Evolutionary conservation across 2,797 vertebrate genomes (phyloP), one percentile per base, ranked within the genome.

Genomic region (Huso huso): DNA sequence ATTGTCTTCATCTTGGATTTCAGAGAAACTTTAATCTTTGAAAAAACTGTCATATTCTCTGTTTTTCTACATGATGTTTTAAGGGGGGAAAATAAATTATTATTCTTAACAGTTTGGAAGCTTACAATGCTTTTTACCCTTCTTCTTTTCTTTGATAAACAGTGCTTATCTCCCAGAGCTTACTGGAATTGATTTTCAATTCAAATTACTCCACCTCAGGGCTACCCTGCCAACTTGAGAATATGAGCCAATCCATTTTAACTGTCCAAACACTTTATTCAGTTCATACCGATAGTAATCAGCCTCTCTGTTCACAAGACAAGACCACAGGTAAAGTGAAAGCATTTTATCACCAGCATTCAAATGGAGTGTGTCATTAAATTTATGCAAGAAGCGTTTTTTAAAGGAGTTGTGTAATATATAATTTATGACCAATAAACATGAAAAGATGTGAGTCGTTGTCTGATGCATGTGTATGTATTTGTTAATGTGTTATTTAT

Each of bases 131-230:
- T 75, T 70, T 73, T 73, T 68, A 68, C 68, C 68, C 68, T 74
- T 37, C 37, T 37, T 37, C 37, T 37, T 76, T 78, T 81, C 74
- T 73, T 70, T 65, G 77, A 80, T 73, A 72, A 88, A 79, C 70
- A 71, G 74, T 71, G 53, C 65, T 63, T 76, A 79, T 79, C 77
- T 81, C 66, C 77, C 75, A 69, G 66, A 73, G 59, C 50, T 84
- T 77, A 77, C 81, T 76, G 69, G 81, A 81, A 88, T 75, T 77
- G 75, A 85, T 80, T 85, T 82, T 74, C 77, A 77, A 78, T 78
- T 86, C 78, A 76, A 77, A 84, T 70, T 58, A 60, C 67, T 75
- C 68, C 69, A 69, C 63, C 2, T 61, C 51, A 57, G 62, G 69
- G 71, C 77, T 71, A 75, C 49, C 64, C 67, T 73, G 66, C 72